Conservation (phyloP, 1,140 invertebrate genomes). For the Cyclina sinensis region DNA sequence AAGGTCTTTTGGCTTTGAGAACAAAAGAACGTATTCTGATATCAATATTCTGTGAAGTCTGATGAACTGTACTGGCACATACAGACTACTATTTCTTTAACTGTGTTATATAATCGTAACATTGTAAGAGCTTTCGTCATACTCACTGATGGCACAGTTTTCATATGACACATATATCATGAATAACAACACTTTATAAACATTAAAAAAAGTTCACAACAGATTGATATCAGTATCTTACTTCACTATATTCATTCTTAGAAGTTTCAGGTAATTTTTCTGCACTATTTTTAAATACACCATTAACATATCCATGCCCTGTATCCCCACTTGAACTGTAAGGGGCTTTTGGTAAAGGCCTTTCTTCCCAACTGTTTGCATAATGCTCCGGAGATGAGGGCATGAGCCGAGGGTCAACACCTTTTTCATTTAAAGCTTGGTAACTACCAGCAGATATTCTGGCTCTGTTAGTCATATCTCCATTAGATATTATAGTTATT, state of each 20-base stretch:
- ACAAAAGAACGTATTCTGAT: too few relatives aligned
- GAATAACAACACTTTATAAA: too few relatives aligned
- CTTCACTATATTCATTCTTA: conserved; percentile 57
- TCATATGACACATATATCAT: not conserved
- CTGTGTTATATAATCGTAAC: too few relatives aligned
- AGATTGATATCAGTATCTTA: conserved; percentile 4
- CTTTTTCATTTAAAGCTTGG: conserved; percentile 74
- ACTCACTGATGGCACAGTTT: not conserved
- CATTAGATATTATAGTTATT: conserved; percentile 51
- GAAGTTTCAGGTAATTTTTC: conserved; percentile 56
- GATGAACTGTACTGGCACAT: too few relatives aligned
- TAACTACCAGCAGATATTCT: conserved; percentile 81
- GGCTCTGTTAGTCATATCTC: conserved; percentile 63
- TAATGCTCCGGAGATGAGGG: conserved; percentile 56
- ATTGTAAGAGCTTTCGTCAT: too few relatives aligned
- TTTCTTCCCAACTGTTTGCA: conserved; percentile 58
- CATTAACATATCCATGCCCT: conserved; percentile 56
- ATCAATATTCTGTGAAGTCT: too few relatives aligned
- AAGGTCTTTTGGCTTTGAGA: too few relatives aligned
- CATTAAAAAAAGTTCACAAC: too few relatives aligned
- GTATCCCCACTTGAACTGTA: not conserved
- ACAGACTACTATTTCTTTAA: too few relatives aligned
- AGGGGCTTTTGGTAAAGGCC: conserved; percentile 64
- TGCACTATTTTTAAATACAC: conserved; percentile 35
- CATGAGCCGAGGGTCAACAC: conserved; percentile 43